Evolutionary conservation across 2,888 invertebrate genomes (phyloP), one percentile per base, ranked within the genome.

Genomic region (Sarcophaga variegata): DNA sequence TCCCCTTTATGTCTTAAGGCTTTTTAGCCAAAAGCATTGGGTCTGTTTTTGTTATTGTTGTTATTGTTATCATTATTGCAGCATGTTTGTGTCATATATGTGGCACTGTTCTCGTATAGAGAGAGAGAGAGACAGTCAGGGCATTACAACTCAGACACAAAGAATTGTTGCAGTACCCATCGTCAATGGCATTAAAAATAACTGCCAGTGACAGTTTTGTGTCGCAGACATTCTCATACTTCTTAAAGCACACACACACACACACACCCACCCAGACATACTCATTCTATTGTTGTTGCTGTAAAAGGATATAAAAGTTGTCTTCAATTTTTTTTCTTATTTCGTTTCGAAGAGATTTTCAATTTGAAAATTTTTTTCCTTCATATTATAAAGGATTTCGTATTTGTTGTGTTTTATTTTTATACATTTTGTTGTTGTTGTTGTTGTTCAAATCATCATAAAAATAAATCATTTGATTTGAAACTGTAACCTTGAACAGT

Each of bases 131-230:
- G 37, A 37, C 2, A 37, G 37, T 37, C 37, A 37, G 8, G 37
- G 37, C 37, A 37, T 37, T 37, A 37, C 45, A 77, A 17, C 62
- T 37, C 86, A 89, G 88, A 88, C 88, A 89, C 88, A 89, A 88
- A 89, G 88, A 84, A 88, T 86, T 86, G 90, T 81, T 85, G 91
- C 90, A 90, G 90, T 54, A 54, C 54, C 54, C 54, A 17, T 90
- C 92, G 91, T 92, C 92, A 92, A 91, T 92, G 92, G 91, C 89
- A 91, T 91, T 91, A 90, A 90, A 88, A 88, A 88, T 90, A 92
- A 89, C 89, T 89, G 89, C 88, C 89, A 91, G 91, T 91, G 92
- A 92, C 92, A 90, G 90, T 92, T 92, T 92, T 91, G 92, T 92
- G 92, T 91, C 91, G 90, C 88, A 90, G 90, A 90, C 88, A 89